phyloP scores from a whole-genome alignment of 30 jellyfish, hydroid and myxozoan genomes.

The Aurelia sp. region DNA sequence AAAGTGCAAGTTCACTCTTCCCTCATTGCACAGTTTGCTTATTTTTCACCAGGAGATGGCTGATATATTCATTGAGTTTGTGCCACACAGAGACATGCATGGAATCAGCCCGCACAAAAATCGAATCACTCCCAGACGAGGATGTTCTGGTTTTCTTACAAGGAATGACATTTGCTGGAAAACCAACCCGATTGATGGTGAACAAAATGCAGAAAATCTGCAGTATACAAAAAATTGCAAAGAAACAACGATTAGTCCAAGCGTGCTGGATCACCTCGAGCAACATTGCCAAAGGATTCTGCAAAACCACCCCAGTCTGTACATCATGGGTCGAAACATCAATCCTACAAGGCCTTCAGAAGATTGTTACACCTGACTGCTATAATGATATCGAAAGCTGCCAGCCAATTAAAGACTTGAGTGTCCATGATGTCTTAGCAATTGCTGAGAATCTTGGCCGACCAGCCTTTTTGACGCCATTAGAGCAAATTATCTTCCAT shows the following conservation, averaged over 20 bases:
- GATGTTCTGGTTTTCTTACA: conserved; percentile 30
- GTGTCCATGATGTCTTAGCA: conserved; percentile 34
- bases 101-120: conserved; percentile 24
- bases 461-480: conserved; percentile 55
- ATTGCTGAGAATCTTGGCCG: conserved; percentile 70
- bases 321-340: conserved; percentile 57
- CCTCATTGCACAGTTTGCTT: too few species aligned
- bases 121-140: conserved; percentile 9
- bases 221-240: conserved; percentile 29
- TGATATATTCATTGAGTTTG: conserved; percentile 38
- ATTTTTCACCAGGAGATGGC: conserved; percentile 38
- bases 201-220: conserved; percentile 51
- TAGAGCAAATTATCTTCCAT: conserved; percentile 42
- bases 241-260: conserved; percentile 22
- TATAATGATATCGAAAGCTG: conserved; percentile 5
- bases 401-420: conserved; percentile 41
- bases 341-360: conserved; percentile 37
- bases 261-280: conserved; percentile 72
- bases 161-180: conserved; percentile 54
- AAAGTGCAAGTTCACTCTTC: too few species aligned
- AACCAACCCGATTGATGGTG: conserved; percentile 53
- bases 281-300: conserved; percentile 62
- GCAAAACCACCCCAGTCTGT: conserved; percentile 48
- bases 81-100: conserved; percentile 63
- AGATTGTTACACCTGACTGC: conserved; percentile 40